These are phyloP conservation scores for Gerris buenoi DNA, from an alignment of 1,140 invertebrate genomes.

Conservation along the genomic window DNA sequence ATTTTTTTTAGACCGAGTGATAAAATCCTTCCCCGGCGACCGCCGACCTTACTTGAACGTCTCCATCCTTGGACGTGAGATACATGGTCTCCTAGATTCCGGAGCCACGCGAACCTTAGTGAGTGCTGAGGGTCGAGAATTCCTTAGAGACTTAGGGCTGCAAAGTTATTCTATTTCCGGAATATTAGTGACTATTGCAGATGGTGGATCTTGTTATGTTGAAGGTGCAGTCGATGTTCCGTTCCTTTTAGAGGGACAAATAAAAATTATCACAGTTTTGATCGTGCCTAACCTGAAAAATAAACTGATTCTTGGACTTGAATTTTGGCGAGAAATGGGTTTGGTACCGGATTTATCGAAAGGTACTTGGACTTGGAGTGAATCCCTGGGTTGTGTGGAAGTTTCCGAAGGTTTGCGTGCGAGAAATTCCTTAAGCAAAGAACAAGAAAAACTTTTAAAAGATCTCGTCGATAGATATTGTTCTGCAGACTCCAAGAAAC, in stretches of 20 bases:
- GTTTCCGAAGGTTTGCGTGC: background rate
- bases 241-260: background rate
- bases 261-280: background rate
- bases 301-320: background rate
- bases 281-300: background rate
- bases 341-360: background rate
- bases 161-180: background rate
- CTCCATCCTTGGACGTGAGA: background rate
- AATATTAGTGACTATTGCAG: background rate
- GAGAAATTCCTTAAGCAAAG: background rate
- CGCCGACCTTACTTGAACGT: background rate
- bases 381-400: background rate
- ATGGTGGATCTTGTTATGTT: background rate
- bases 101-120: background rate
- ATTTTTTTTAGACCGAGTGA: background rate
- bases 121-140: background rate
- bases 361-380: background rate
- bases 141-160: background rate
- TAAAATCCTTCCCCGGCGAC: background rate
- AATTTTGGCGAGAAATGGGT: background rate
- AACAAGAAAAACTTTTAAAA: background rate
- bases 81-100: background rate
- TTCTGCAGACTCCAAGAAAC: background rate
- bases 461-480: background rate
- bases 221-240: background rate